phyloP scores from a whole-genome alignment of 2,888 invertebrate species.

The Epinotia brunnichana region DNA sequence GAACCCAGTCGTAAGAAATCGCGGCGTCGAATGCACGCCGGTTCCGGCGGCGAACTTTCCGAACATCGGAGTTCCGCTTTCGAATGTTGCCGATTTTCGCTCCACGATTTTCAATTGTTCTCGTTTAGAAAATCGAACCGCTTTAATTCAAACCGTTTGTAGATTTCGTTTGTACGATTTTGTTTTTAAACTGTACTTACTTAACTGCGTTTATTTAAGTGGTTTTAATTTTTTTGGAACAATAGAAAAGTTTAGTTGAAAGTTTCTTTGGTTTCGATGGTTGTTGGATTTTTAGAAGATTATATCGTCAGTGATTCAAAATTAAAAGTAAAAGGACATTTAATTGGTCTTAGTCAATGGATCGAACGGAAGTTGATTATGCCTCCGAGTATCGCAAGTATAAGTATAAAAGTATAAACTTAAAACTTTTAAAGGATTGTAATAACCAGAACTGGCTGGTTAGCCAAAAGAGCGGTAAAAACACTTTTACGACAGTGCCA shows the following conservation, averaged over 20 bases:
- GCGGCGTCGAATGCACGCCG: slow-evolving; percentile 12
- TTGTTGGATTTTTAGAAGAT: neutral
- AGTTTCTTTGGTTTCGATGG: neutral
- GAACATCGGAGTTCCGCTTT: neutral
- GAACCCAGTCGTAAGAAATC: slow-evolving; percentile 2
- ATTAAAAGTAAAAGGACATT: neutral
- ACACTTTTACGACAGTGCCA: neutral
- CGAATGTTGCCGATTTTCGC: neutral
- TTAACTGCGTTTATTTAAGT: neutral
- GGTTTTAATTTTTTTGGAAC: neutral
- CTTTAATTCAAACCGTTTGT: neutral
- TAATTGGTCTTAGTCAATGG: neutral
- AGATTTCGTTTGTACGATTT: neutral
- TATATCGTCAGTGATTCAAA: too few species aligned
- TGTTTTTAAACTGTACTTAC: too few species aligned
- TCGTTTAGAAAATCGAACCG: neutral
- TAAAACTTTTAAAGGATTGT: slow-evolving; percentile 6
- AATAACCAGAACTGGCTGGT: neutral
- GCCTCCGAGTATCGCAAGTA: neutral
- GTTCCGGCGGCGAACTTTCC: slow-evolving; percentile 8
- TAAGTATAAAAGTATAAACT: slow-evolving; percentile 1
- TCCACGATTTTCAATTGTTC: neutral
- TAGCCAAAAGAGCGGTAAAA: neutral
- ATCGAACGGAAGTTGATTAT: neutral
- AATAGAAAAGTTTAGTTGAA: neutral